A percentile compares a stretch with the other conserved stretches of the same genome.
These are phyloP conservation scores for Linnaemya vulpina DNA, from an alignment of 2,888 invertebrate species.

Conservation along the genomic window DNA sequence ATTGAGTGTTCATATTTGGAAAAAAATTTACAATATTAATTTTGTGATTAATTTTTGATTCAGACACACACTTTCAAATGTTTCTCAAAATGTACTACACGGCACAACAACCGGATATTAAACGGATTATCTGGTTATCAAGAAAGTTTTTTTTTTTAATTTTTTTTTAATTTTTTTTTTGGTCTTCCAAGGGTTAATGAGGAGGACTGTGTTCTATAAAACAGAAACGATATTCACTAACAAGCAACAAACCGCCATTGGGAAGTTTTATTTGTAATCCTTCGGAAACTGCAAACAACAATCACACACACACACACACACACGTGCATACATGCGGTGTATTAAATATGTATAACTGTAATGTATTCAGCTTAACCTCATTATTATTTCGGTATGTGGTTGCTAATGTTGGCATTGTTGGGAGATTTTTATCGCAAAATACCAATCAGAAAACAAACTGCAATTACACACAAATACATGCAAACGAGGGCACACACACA, in stretches of 20 bases:
- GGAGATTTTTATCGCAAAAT: constrained; percentile 77
- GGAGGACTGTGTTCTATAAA: not conserved
- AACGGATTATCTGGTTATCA: too few relatives aligned
- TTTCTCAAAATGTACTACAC: too few relatives aligned
- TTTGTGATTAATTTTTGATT: too few relatives aligned
- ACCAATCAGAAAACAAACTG: constrained; percentile 80
- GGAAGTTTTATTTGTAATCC: constrained; percentile 41
- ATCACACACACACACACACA: not conserved
- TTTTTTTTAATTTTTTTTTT: not conserved
- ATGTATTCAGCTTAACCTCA: constrained; percentile 59
- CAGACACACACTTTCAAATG: too few relatives aligned
- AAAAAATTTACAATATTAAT: too few relatives aligned
- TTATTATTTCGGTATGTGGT: constrained; percentile 51
- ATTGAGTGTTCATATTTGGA: too few relatives aligned
- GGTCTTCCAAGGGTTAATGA: constrained; percentile 36
- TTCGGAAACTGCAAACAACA: constrained; percentile 38
- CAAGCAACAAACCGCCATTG: constrained; percentile 45
- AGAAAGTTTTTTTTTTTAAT: not conserved
- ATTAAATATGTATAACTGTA: constrained; percentile 14
- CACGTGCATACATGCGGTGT: not conserved
- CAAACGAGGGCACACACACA: not conserved
- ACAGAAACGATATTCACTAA: constrained; percentile 1
- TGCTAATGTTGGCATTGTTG: constrained; percentile 37
- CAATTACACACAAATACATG: not conserved
- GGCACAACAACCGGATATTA: too few relatives aligned